These are phyloP conservation scores for Syngnathus rostellatus DNA, from an alignment of 2,797 vertebrate species.

Conservation along the genomic window DNA sequence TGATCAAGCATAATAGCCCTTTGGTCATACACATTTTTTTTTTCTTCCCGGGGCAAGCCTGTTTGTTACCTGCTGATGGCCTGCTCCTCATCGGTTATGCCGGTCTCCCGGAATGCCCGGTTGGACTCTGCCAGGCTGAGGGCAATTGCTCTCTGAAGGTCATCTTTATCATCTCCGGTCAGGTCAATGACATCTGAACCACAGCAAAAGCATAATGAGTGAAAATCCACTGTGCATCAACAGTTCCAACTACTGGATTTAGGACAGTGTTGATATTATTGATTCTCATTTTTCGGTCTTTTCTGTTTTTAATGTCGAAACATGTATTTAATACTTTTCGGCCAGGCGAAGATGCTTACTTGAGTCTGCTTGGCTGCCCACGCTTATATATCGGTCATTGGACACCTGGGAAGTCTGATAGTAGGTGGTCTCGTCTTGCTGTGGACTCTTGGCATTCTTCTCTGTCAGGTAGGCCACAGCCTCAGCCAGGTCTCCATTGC, in stretches of 20 bases:
- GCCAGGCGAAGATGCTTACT: slow-evolving; percentile 68
- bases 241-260: too few species aligned
- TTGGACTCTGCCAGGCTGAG: slow-evolving; percentile 97
- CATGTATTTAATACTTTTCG: not conserved
- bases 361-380: slow-evolving; percentile 95
- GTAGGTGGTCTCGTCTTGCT: slow-evolving; percentile 88
- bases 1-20: not conserved
- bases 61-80: slow-evolving; percentile 88
- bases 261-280: not conserved
- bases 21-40: not conserved
- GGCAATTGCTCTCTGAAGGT: slow-evolving; percentile 97
- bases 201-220: slow-evolving; percentile 9
- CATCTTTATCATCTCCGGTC: slow-evolving; percentile 99
- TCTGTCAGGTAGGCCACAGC: slow-evolving; percentile 92
- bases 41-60: not conserved
- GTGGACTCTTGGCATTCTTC: slow-evolving; percentile 90
- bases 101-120: slow-evolving; percentile 94
- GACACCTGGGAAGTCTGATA: slow-evolving; percentile 90
- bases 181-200: slow-evolving; percentile 94
- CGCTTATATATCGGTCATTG: slow-evolving; percentile 94
- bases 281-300: not conserved
- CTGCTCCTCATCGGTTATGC: slow-evolving; percentile 98
- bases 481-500: slow-evolving; percentile 92
- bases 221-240: not conserved
- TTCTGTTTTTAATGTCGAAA: not conserved